phyloP scores from a whole-genome alignment of 2,797 vertebrate genomes.

The Pseudopleuronectes americanus region DNA sequence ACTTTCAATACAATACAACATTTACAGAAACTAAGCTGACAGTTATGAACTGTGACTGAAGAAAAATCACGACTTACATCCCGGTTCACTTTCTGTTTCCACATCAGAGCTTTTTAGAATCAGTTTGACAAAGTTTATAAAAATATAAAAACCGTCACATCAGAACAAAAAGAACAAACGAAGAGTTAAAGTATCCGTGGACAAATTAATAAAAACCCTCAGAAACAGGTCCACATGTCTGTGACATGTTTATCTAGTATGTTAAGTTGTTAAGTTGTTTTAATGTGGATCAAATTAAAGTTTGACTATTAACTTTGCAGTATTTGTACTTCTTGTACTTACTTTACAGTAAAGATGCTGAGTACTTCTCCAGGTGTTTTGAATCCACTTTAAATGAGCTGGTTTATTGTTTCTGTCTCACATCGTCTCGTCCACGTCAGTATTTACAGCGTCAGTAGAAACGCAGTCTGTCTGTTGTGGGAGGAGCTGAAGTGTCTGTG shows the following conservation, averaged over 20 bases:
- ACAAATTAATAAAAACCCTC: no score
- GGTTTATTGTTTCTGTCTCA: background rate
- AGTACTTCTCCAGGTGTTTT: background rate
- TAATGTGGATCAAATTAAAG: no score
- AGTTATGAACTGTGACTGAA: constrained; percentile 14
- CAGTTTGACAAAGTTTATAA: constrained; percentile 27
- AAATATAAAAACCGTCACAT: constrained; percentile 40
- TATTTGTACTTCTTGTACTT: no score
- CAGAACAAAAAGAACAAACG: background rate
- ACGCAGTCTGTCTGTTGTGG: rapidly evolving
- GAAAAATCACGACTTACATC: background rate
- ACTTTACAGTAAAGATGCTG: no score
- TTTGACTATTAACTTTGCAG: no score
- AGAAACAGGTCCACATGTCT: no score
- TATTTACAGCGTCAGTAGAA: background rate
- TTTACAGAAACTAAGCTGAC: constrained; percentile 38
- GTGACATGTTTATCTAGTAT: no score
- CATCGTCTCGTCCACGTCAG: background rate
- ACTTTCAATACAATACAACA: background rate
- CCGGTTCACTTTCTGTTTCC: background rate
- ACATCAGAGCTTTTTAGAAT: background rate
- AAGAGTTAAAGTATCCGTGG: background rate
- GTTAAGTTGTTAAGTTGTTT: no score
- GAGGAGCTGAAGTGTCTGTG: background rate
- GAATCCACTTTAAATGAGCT: no score